Evolutionary conservation across 2,113 vertebrate species (phyloP), one percentile per base, ranked within the genome.

Genomic region (Gobiocypris rarus): DNA sequence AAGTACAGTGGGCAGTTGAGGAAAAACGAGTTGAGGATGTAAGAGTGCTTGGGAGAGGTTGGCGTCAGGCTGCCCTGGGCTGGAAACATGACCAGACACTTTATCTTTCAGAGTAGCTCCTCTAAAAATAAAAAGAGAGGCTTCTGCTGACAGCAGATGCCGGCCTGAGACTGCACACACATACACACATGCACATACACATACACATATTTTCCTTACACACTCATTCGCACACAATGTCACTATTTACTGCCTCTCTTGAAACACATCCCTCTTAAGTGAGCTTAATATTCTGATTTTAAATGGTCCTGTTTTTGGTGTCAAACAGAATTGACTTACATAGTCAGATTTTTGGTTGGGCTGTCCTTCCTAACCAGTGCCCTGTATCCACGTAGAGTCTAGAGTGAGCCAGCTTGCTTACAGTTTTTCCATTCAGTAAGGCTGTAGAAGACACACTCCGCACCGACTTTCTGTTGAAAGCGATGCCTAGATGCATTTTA

Each of bases 61-160:
- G 93, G 93, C 92, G 92, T 92, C 93, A 93, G 93, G 80, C 91
- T 92, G 92, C 90, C 91, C 91, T 92, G 74, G 41, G 71, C 87
- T 91, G 89, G 93, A 93, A 94, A 94, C 91, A 90, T 48, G 92
- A 94, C 89, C 92, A 91, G 89, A 90, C 89, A 86, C 87, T 84
- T 89, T 89, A 87, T 91, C 89, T 86, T 89, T 89, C 58, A 87
- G 89, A 91, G 87, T 90, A 87, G 86, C 87, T 38, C 85, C 81
- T 90, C 93, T 94, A 94, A 93, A 94, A 95, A 94, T 93, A 93
- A 90, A 85, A 93, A 83, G 75, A 90, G 89, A 92, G 90, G 89
- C 89, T 93, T 92, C 88, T 90, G 92, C 91, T 90, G 90, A 92
- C 87, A 90, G 71, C 86, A 89, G 87, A 90, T 86, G 85, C 90